Evolutionary conservation across 2,888 invertebrate species (phyloP), one percentile per base, ranked within the genome.

Genomic region (Cartodere bifasciata): DNA sequence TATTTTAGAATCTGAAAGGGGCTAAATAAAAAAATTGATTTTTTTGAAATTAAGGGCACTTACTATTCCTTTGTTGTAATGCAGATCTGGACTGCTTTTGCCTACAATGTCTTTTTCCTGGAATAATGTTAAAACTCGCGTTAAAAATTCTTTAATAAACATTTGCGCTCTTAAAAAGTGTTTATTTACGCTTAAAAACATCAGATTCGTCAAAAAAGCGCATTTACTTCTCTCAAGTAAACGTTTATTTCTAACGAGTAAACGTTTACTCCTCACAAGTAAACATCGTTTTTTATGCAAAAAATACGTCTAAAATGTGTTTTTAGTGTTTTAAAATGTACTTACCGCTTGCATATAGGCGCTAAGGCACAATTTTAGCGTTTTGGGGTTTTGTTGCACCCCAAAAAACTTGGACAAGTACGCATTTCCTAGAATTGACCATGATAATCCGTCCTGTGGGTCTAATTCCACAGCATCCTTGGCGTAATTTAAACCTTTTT

Each of bases 401-500:
- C 70, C 70, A 55, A 88, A 88, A 57, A 80, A 88, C 31, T 75
- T 72, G 30, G 82, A 79, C 35, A 88, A 58, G 53, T 86, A 82
- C 0, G 88, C 84, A 62, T 87, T 90, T 14, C 85, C 90, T 28
- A 88, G 62, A 31, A 86, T 72, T 29, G 75, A 68, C 88, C 90
- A 90, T 0, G 87, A 87, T 4, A 72, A 63, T 1, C 87, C 86
- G 60, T 88, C 87, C 29, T 65, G 64, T 5, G 77, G 68, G 50
- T 88, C 84, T 16, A 82, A 55, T 27, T 77, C 68, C 1, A 90
- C 78, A 1, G 88, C 85, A 48, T 86, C 83, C 53, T 81, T 84
- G 0, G 88, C 88, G 44, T 76, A 68, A 29, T 72, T 72, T 0
- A 87, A 70, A 37, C 86, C 84, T 44, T 72, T 70, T 32, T 77